These are phyloP conservation scores for Xanthia togata DNA, from an alignment of 2,888 invertebrate species.

Conservation along the genomic window DNA sequence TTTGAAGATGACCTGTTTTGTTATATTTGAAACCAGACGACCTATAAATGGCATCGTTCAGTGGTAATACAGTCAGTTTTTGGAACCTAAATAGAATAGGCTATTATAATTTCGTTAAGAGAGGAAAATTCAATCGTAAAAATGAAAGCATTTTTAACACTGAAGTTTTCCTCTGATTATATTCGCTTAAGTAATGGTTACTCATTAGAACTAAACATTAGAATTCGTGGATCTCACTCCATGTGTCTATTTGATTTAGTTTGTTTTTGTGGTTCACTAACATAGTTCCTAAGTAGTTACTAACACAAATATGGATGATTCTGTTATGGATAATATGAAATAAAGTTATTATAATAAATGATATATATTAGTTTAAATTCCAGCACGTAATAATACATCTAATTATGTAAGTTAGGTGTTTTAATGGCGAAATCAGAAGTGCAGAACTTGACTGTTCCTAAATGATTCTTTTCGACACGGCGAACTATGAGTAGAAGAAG, in stretches of 20 bases:
- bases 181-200: background rate
- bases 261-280: too few relatives aligned
- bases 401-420: background rate
- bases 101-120: too few relatives aligned
- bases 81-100: background rate
- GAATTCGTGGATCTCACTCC: too few relatives aligned
- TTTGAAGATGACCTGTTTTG: constrained; percentile 57
- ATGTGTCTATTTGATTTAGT: too few relatives aligned
- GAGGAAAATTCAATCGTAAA: background rate
- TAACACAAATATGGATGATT: too few relatives aligned
- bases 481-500: constrained; percentile 2
- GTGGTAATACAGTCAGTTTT: background rate
- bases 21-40: constrained; percentile 59
- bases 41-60: constrained; percentile 48
- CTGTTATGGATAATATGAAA: too few relatives aligned
- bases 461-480: background rate
- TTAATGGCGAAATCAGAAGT: background rate
- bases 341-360: too few relatives aligned
- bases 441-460: background rate
- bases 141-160: background rate
- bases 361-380: constrained; percentile 5
- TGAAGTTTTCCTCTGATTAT: background rate
- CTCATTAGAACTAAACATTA: background rate
- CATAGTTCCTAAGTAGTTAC: too few relatives aligned
- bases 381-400: background rate